Base-by-base conservation (phyloP, 2,797 vertebrate species). In the Megalops cyprinoides region DNA sequence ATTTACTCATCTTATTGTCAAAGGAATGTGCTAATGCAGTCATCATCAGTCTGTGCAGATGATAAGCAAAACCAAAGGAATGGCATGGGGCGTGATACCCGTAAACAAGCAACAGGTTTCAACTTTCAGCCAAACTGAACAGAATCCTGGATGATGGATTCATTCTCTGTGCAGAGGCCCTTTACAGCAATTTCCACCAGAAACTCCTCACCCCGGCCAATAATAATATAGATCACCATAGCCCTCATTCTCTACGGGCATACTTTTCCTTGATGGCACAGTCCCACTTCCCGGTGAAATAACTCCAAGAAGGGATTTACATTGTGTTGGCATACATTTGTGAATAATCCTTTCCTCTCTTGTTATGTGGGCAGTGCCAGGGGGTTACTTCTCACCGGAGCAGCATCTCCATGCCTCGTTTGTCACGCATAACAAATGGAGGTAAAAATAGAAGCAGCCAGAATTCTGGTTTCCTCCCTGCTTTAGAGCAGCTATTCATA, bases 381-480 rank as follows among this genome's bases (percentile, higher is more conserved):
- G 34, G 82, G 79, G 83, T 82, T 85, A 48, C 1, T 58, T 55
- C 10, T 88, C 87, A 86, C 31, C 44, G 82, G 79, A 77, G 79
- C 20, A 76, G 80, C 28, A 4, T 81, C 78, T 87, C 79, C 58
- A 74, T 9, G 55, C 25, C 3, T 83, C 82, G 82, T n/a, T 80
- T 74, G 80, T 81, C 82, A 53, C 81, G 23, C 28, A 48, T 84
- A 82, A 75, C 76, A 55, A 82, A 58, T 80, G 80, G 77, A 84
- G 76, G 76, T 90, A 88, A 91, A 91, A 87, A 87, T 91, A 91
- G 91, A 84, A 81, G 14, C 37, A 83, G 80, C 86, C 86, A 86
- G 84, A 87, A 84, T 69, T 83, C 84, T 88, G 85, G 80, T 83
- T 85, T 86, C 88, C 83, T 71, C 85, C 89, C 83, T 84, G 87